Base-by-base conservation (phyloP, 1,140 invertebrate genomes). In the Zaprionus africanus region DNA sequence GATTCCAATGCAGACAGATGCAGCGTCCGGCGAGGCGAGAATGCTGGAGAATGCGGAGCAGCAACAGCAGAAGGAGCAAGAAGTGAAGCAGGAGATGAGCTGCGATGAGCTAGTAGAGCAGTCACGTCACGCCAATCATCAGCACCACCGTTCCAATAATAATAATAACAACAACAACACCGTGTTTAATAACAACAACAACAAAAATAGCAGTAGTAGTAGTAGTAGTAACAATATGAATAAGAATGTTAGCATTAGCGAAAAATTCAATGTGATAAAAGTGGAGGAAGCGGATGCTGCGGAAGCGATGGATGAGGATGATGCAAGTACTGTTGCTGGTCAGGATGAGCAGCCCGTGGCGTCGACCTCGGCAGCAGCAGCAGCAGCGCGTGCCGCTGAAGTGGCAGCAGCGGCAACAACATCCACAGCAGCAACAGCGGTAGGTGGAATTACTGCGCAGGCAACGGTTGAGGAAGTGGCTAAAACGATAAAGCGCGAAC, bases 191-290 rank as follows among this genome's bases (percentile, higher is more conserved):
- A 87, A 81, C 74, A 83, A 77, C 75, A 65, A 87, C 76, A 80
- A 66, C 76, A 85, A 34, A 68, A 79, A 82, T 83, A 80, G 83
- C 69, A 79, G 64, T 76, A 85, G 82, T 90, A 90, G 64, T 85
- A 88, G 76, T 91, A 92, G 79, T 92, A 92, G 72, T 91, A 92
- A 73, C 82, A 91, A 92, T 92, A 90, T 82, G 73, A 90, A 83
- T 91, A 92, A 92, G 71, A 80, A 91, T 78, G 87, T 90, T 86
- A 90, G 82, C 80, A 82, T 92, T 86, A 92, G 86, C 82, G 90
- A 91, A 72, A 92, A 92, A 84, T 78, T 87, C 79, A 88, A 92
- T 92, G 82, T 91, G 92, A 90, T 91, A 92, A 90, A 92, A 82
- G 78, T 81, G 84, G 83, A 87, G 69, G 73, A 71, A 54, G 38